Percentiles rank a stretch among this genome's conserved stretches.
Evolutionary conservation across 2,888 invertebrate species (phyloP).

Genomic region (Epinotia demarniana): DNA sequence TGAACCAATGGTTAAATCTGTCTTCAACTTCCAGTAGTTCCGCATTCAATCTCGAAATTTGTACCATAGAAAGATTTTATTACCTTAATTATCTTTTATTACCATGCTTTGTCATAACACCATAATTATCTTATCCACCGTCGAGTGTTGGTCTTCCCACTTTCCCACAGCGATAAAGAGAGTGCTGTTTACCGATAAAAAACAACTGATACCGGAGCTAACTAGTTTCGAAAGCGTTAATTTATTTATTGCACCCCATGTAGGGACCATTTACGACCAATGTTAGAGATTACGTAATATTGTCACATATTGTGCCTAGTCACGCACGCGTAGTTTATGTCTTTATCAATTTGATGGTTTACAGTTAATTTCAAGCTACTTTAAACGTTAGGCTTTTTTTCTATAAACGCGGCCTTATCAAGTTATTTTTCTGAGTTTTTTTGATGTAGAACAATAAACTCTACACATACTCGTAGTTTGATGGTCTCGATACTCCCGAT

Average conservation of each 20-base stretch:
- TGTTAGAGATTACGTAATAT: constrained; percentile 12
- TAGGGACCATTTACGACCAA: not conserved
- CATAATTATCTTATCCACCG: constrained; percentile 57
- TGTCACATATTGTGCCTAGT: not conserved
- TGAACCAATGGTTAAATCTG: no score
- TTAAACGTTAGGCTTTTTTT: no score
- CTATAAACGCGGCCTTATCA: no score
- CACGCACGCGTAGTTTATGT: not conserved
- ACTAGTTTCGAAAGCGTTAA: constrained; percentile 26
- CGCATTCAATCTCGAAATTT: not conserved
- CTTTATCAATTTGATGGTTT: not conserved
- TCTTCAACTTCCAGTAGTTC: not conserved
- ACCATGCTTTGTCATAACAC: constrained; percentile 31
- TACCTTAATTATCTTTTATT: constrained; percentile 23
- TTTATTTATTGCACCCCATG: constrained; percentile 28
- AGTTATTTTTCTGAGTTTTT: no score
- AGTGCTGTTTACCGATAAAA: constrained; percentile 38
- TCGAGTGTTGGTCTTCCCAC: constrained; percentile 47
- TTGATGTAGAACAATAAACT: no score
- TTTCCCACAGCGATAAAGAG: constrained; percentile 42
- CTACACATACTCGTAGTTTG: no score
- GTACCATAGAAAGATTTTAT: not conserved
- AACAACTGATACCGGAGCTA: constrained; percentile 10
- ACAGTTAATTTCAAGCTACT: no score
- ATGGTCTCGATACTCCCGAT: no score